Evolutionary conservation across 2,888 invertebrate species (phyloP).

Genomic region (Andrena hattorfiana): DNA sequence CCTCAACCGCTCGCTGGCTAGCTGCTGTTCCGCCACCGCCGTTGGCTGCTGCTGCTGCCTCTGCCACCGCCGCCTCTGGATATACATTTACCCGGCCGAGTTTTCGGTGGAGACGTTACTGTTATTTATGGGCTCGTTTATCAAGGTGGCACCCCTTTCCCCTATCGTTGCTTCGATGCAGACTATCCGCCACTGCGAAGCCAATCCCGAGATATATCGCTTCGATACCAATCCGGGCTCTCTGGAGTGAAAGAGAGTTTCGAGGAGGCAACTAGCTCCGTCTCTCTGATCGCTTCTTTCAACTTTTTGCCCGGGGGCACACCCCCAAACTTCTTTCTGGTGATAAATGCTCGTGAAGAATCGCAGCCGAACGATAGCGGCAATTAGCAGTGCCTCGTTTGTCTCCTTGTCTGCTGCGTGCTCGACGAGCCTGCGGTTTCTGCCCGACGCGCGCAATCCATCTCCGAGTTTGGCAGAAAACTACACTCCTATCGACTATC

Average conservation of each 20-base stretch:
- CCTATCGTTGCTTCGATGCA: slow-evolving; percentile 77
- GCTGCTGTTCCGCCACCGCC: slow-evolving; percentile 61
- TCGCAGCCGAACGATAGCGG: slow-evolving; percentile 76
- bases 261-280: slow-evolving; percentile 59
- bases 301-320: slow-evolving; percentile 73
- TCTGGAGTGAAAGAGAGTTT: slow-evolving; percentile 61
- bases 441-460: slow-evolving; percentile 64
- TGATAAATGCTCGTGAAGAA: slow-evolving; percentile 77
- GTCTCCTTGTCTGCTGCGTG: slow-evolving; percentile 69
- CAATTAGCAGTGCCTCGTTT: slow-evolving; percentile 76
- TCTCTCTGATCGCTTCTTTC: slow-evolving; percentile 75
- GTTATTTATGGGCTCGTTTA: slow-evolving; percentile 84
- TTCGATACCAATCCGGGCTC: slow-evolving; percentile 82
- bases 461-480: slow-evolving; percentile 48
- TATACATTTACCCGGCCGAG: slow-evolving; percentile 79
- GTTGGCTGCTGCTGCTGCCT: slow-evolving; percentile 18
- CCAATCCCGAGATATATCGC: slow-evolving; percentile 87
- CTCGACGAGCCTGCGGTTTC: slow-evolving; percentile 74
- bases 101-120: slow-evolving; percentile 84
- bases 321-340: slow-evolving; percentile 63
- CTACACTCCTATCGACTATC: background rate
- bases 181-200: slow-evolving; percentile 83
- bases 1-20: slow-evolving; percentile 64
- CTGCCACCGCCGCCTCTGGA: slow-evolving; percentile 69
- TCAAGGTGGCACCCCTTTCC: slow-evolving; percentile 83